phyloP scores from a whole-genome alignment of 2,888 invertebrate genomes.

The Andricus curvator region DNA sequence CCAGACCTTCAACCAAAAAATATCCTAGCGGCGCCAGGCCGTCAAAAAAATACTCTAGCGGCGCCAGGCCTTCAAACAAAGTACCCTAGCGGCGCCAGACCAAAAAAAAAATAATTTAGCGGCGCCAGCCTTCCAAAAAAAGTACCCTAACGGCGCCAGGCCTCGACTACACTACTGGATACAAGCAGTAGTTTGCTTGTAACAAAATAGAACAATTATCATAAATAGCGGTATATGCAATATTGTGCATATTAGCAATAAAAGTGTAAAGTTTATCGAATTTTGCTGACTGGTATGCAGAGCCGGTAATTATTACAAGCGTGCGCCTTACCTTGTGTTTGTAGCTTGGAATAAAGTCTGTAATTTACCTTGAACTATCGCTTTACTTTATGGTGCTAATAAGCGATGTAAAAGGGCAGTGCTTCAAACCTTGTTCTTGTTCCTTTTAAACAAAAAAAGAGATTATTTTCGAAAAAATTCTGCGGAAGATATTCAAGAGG shows the following conservation, averaged over 20 bases:
- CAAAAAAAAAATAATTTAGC: too few relatives aligned
- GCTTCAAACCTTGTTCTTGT: background rate
- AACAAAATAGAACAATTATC: conserved; percentile 2
- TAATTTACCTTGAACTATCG: conserved; percentile 41
- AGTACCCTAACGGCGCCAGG: too few relatives aligned
- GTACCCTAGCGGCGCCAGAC: too few relatives aligned
- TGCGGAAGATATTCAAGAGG: background rate
- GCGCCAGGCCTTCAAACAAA: too few relatives aligned
- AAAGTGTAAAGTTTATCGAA: conserved; percentile 31
- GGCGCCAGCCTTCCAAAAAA: too few relatives aligned
- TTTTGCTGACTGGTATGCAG: conserved; percentile 25
- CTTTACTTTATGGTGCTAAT: conserved; percentile 35
- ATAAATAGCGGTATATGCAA: conserved; percentile 3
- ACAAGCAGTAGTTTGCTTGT: too few relatives aligned
- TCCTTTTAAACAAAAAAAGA: background rate
- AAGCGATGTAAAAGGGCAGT: conserved; percentile 5
- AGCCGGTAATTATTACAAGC: conserved; percentile 18
- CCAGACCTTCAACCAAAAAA: too few relatives aligned
- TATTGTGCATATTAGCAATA: conserved; percentile 21
- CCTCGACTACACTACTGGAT: too few relatives aligned
- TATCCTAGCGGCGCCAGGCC: too few relatives aligned
- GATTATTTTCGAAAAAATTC: background rate
- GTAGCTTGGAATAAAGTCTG: conserved; percentile 19
- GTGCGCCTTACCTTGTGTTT: conserved; percentile 28
- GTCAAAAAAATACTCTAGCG: too few relatives aligned